phyloP scores from a whole-genome alignment of 2,797 vertebrate genomes.

The Dendrocincla fuliginosa region DNA sequence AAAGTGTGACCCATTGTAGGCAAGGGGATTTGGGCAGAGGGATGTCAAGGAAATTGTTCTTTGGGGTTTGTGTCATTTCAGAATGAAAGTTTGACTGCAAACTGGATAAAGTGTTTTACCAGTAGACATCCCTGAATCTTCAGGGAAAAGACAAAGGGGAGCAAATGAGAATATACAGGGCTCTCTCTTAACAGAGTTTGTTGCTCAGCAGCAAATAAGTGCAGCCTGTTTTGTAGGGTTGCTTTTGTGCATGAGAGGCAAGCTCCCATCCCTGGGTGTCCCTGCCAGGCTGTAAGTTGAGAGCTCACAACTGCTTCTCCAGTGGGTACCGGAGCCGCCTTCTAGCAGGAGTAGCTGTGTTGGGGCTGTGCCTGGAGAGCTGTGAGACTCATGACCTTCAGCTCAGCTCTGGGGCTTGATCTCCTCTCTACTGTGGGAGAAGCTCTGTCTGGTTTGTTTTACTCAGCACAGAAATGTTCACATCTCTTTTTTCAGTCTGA shows the following conservation, averaged over 20 bases:
- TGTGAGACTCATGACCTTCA: not conserved
- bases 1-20: rapidly evolving
- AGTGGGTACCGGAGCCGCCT: not conserved
- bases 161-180: not conserved
- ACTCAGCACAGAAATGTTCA: not conserved
- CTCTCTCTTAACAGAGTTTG: not conserved
- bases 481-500: not conserved
- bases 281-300: not conserved
- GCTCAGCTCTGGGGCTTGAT: not conserved
- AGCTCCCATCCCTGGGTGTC: not conserved
- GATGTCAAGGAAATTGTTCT: not conserved
- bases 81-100: not conserved
- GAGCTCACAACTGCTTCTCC: not conserved
- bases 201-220: not conserved
- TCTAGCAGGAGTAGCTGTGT: rapidly evolving
- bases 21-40: not conserved
- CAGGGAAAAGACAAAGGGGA: not conserved
- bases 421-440: not conserved
- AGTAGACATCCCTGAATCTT: not conserved
- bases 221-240: not conserved
- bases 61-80: not conserved
- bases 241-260: not conserved
- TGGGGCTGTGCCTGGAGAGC: not conserved
- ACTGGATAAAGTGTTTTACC: not conserved
- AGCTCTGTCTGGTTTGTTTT: not conserved